A percentile compares a stretch with the other conserved stretches of the same genome.
Conservation (phyloP, 2,113 vertebrate species). For the Calidris pygmaea region DNA sequence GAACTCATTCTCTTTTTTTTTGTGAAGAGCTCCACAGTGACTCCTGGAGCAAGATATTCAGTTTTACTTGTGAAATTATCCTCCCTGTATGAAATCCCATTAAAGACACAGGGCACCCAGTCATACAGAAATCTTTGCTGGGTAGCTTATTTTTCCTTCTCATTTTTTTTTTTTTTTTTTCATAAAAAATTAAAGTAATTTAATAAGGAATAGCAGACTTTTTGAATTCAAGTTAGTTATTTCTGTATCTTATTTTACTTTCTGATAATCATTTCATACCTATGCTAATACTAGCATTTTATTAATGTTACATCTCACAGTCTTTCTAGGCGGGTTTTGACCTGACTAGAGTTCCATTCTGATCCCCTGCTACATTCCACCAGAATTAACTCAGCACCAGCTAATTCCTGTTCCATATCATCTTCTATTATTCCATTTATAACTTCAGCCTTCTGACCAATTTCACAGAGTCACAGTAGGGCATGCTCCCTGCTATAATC, state of each 20-base stretch:
- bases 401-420: constrained; percentile 70
- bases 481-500: constrained; percentile 58
- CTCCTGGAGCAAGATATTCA: background rate
- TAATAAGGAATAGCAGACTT: background rate
- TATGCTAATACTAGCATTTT: constrained; percentile 29
- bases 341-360: constrained; percentile 63
- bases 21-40: background rate
- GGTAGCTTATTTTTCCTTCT: background rate
- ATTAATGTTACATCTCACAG: constrained; percentile 55
- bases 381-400: constrained; percentile 68
- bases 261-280: constrained; percentile 53
- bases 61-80: constrained; percentile 3
- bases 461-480: constrained; percentile 66
- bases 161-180: background rate
- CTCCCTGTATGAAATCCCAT: background rate
- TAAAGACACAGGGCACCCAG: background rate
- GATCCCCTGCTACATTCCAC: constrained; percentile 69
- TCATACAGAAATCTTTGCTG: background rate
- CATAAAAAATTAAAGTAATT: background rate
- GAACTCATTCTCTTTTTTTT: background rate
- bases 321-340: constrained; percentile 59
- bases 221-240: background rate
- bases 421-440: constrained; percentile 71
- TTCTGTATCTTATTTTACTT: constrained; percentile 38
- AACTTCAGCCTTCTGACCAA: constrained; percentile 67